Base-by-base conservation (phyloP, 2,113 vertebrate species). In the Xenopus laevis region DNA sequence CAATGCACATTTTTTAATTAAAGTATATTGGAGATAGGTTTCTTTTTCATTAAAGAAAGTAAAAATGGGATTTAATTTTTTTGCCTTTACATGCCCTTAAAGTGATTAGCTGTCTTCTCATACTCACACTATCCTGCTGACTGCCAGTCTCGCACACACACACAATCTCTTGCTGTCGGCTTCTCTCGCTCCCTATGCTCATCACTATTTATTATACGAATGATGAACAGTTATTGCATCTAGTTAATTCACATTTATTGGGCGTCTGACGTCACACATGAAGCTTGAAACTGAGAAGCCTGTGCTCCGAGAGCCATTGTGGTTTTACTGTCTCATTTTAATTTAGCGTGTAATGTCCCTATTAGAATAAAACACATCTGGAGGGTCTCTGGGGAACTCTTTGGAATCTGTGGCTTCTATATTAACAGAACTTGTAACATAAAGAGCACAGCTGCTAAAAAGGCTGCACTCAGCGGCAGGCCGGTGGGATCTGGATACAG, bases 361-460 rank as follows among this genome's bases (percentile, higher is more conserved):
- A 96, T 98, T 98, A 97, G 94, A 97, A 94, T 90, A 92, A 94
- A 95, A 96, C 94, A 97, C 96, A 98, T 97, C 97, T 97, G 96
- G 95, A 97, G 93, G 93, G 95, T 95, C 94, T 96, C 94, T 92
- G 91, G 95, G 95, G 95, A 97, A 94, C 90, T 90, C 89, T 95
- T 97, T 94, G 96, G 97, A 95, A 94, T 94, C 93, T 91, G 86
- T 92, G 92, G 92, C 92, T 95, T 95, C 91, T 92, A 90, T 85
- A 91, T 93, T 95, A 94, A 96, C 95, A 94, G 93, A 94, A 91
- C 91, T 90, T 91, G 81, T 87, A 88, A 91, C 89, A 90, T 93
- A 90, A 92, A 94, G 94, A 92, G 94, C 95, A 96, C 95, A 98
- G 95, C 96, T 97, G 95, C 94, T 93, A 91, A 81, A 86, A 91